Evolutionary conservation across 2,113 vertebrate species (phyloP).

Genomic region (Chinchilla lanigera): DNA sequence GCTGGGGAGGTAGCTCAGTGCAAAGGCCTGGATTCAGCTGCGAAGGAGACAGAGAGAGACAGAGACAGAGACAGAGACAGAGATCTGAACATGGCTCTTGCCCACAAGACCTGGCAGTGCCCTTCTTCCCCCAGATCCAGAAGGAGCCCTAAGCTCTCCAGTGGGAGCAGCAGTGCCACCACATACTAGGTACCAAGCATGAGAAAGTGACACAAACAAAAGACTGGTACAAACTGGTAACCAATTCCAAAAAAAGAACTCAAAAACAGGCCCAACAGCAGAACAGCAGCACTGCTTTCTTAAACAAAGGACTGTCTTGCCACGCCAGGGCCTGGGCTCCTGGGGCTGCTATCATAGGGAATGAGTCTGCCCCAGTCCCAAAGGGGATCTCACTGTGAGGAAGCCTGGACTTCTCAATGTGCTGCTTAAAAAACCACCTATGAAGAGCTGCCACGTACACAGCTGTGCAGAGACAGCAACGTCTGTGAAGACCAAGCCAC

Average conservation of each 20-base stretch:
- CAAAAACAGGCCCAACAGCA: background rate
- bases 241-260: too few species aligned
- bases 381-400: background rate
- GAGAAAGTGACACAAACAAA: background rate
- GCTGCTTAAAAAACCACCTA: rapidly evolving
- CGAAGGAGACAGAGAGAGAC: background rate
- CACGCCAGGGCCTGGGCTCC: rapidly evolving
- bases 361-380: too few species aligned
- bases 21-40: background rate
- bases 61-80: background rate
- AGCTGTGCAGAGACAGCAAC: rapidly evolving
- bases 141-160: rapidly evolving
- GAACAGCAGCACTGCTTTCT: rapidly evolving
- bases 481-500: background rate
- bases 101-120: rapidly evolving
- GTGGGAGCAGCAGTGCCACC: background rate
- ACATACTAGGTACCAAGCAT: background rate
- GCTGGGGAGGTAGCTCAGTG: background rate
- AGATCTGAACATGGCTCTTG: background rate
- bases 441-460: rapidly evolving
- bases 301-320: rapidly evolving
- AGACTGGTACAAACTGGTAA: background rate
- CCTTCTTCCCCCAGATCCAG: rapidly evolving
- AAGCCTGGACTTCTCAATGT: background rate
- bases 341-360: rapidly evolving